Conservation (phyloP, 2,113 vertebrate genomes). For the Charadrius vociferus region DNA sequence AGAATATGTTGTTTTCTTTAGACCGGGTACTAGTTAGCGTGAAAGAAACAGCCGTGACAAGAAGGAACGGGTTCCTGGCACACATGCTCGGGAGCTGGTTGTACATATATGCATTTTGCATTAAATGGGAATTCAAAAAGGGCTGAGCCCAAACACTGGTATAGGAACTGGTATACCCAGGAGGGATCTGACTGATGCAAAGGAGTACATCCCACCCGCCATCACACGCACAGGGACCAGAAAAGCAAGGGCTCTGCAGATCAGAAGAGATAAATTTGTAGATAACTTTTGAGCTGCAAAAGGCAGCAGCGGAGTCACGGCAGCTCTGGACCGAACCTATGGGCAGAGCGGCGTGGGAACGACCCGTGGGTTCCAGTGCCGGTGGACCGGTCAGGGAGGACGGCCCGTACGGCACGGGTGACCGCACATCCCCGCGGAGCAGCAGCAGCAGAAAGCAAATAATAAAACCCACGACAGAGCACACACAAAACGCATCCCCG, state of each 20-base stretch:
- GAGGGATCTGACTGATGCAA: neutral
- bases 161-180: rapidly evolving
- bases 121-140: neutral
- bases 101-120: neutral
- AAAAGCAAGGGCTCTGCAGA: neutral
- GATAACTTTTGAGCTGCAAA: neutral
- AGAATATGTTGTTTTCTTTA: neutral
- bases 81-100: neutral
- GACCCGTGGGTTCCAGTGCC: rapidly evolving
- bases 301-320: rapidly evolving
- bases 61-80: neutral
- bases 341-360: rapidly evolving
- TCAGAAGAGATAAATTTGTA: rapidly evolving
- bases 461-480: neutral
- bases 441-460: rapidly evolving
- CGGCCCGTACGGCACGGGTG: rapidly evolving
- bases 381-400: neutral
- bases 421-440: rapidly evolving
- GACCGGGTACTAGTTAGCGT: neutral
- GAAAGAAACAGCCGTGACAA: rapidly evolving
- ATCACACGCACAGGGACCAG: rapidly evolving
- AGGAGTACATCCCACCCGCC: rapidly evolving
- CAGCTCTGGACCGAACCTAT: rapidly evolving
- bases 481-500: neutral
- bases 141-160: neutral